Conservation (phyloP, 2,797 vertebrate genomes). For the Pelochelys cantorii region DNA sequence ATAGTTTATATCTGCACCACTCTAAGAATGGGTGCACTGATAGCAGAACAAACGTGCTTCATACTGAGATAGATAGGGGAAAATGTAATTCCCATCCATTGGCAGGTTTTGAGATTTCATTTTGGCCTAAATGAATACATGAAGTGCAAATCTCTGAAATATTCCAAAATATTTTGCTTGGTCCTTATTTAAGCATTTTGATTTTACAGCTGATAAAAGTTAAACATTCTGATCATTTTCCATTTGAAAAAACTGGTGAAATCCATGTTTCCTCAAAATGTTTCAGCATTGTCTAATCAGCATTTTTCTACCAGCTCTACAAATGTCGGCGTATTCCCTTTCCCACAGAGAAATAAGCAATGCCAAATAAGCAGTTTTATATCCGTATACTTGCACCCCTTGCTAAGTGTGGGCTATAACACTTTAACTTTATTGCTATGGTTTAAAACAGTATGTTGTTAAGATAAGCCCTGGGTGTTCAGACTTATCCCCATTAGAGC, state of each 20-base stretch:
- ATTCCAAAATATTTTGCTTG: neutral
- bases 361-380: neutral
- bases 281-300: neutral
- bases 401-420: neutral
- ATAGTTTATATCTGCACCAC: neutral
- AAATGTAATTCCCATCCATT: neutral
- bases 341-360: neutral
- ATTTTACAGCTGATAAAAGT: neutral
- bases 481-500: neutral
- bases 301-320: neutral
- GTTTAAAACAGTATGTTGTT: neutral
- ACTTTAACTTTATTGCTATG: neutral
- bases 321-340: neutral
- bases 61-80: rapidly evolving
- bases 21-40: rapidly evolving
- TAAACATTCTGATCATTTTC: neutral
- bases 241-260: neutral
- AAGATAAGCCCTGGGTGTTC: neutral
- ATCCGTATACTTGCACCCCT: neutral
- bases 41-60: neutral
- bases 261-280: neutral
- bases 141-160: slow-evolving; percentile 7
- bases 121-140: neutral
- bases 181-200: neutral
- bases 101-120: neutral